Conservation (phyloP, 2,113 vertebrate species). For the Isichthys henryi region DNA sequence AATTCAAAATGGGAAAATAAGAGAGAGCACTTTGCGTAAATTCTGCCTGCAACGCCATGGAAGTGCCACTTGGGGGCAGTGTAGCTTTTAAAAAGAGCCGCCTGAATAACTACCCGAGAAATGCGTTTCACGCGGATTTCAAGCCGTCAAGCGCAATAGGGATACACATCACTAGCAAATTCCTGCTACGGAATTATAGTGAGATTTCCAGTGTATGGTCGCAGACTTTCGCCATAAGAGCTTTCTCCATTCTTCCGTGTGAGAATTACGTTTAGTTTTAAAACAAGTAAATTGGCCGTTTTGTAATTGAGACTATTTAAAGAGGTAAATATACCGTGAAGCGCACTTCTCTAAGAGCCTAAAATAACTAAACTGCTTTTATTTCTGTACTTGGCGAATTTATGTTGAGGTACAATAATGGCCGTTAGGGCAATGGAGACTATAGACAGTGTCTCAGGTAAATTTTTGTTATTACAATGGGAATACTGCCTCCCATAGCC, state of each 20-base stretch:
- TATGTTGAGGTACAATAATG: neutral
- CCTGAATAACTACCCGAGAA: neutral
- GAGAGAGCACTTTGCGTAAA: neutral
- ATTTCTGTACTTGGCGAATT: conserved; percentile 9
- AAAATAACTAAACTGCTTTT: neutral
- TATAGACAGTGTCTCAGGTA: neutral
- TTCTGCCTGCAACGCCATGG: conserved; percentile 22
- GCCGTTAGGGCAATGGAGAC: neutral
- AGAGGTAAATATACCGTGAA: conserved; percentile 10
- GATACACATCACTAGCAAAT: neutral
- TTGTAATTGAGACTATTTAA: conserved; percentile 12
- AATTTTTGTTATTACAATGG: neutral
- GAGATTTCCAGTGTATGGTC: neutral
- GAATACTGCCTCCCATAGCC: neutral
- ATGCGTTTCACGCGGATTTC: neutral
- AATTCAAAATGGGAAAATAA: neutral
- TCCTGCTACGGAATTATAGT: neutral
- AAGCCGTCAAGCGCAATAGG: neutral
- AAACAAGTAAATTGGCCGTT: neutral
- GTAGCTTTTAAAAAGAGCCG: conserved; percentile 10
- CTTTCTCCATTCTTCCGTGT: neutral
- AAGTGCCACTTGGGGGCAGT: conserved; percentile 48
- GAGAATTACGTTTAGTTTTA: neutral
- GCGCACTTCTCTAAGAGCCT: neutral
- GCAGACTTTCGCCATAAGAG: neutral